phyloP scores from a whole-genome alignment of 2,113 vertebrate species.

The Paedocypris sp. region DNA sequence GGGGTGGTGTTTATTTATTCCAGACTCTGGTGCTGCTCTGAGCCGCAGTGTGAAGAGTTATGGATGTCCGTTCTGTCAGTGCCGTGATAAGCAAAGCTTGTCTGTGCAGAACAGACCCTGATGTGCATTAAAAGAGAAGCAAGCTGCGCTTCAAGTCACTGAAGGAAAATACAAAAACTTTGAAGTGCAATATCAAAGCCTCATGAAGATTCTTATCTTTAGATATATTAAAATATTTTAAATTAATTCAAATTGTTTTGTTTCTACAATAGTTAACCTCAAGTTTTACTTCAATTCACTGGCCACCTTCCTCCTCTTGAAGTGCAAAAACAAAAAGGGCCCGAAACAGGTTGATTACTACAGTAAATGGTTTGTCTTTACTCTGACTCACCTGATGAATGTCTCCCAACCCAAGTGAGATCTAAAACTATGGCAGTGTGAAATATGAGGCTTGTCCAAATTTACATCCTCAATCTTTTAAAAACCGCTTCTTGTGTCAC shows the following conservation, averaged over 20 bases:
- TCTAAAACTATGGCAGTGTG: background rate
- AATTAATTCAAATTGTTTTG: too few species aligned
- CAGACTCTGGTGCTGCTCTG: background rate
- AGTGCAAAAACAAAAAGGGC: too few species aligned
- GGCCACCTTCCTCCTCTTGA: too few species aligned
- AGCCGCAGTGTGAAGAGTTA: background rate
- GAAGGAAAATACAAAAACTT: slow-evolving; percentile 15
- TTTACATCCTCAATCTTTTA: slow-evolving; percentile 1
- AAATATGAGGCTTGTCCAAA: slow-evolving; percentile 11
- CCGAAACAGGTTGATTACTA: too few species aligned
- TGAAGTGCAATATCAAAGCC: slow-evolving; percentile 27
- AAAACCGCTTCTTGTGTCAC: slow-evolving; percentile 2
- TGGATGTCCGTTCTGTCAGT: background rate
- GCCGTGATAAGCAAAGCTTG: background rate
- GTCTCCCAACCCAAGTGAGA: background rate
- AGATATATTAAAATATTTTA: too few species aligned
- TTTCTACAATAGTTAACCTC: too few species aligned
- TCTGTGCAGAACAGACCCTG: background rate
- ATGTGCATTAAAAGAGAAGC: slow-evolving; percentile 17
- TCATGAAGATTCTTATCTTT: too few species aligned
- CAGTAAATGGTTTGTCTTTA: too few species aligned
- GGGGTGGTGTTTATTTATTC: background rate
- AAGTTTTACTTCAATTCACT: too few species aligned
- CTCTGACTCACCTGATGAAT: background rate
- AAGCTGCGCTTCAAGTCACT: background rate